Percentiles rank a stretch among this genome's conserved stretches.
Evolutionary conservation across 2,888 invertebrate species (phyloP).

Genomic region (Aromia moschata): DNA sequence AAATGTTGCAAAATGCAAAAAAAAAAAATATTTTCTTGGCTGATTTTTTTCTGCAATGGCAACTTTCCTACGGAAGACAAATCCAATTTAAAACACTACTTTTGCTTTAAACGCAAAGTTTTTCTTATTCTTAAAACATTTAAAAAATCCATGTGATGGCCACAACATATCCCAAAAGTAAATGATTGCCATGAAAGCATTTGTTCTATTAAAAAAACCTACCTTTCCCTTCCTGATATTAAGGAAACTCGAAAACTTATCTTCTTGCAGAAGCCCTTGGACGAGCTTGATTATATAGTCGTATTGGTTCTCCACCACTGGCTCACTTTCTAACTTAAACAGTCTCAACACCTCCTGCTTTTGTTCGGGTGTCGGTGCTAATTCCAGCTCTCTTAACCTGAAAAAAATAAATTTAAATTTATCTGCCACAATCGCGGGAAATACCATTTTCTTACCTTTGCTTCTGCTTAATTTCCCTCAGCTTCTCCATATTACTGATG

Average conservation of each 20-base stretch:
- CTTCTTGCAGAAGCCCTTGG: constrained; percentile 71
- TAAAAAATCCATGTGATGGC: no score
- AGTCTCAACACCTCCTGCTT: constrained; percentile 68
- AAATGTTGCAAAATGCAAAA: no score
- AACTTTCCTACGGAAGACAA: no score
- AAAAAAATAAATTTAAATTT: constrained; percentile 22
- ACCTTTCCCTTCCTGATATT: constrained; percentile 87
- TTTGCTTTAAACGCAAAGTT: no score
- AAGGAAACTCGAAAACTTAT: constrained; percentile 77
- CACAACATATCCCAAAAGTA: no score
- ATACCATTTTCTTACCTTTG: constrained; percentile 47
- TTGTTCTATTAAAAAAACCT: constrained; percentile 36
- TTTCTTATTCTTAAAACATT: no score
- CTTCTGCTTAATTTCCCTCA: constrained; percentile 60
- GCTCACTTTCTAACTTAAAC: constrained; percentile 65
- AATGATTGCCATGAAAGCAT: no score
- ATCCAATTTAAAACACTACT: no score
- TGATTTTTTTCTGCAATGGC: no score
- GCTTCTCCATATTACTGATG: constrained; percentile 71
- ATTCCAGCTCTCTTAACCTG: constrained; percentile 67
- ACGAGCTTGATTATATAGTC: constrained; percentile 74
- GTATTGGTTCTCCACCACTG: constrained; percentile 64
- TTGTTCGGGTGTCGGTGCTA: constrained; percentile 63
- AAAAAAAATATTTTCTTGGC: no score
- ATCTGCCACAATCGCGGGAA: neutral